Evolutionary conservation across 2,113 vertebrate species (phyloP).

Genomic region (Geococcyx californianus): DNA sequence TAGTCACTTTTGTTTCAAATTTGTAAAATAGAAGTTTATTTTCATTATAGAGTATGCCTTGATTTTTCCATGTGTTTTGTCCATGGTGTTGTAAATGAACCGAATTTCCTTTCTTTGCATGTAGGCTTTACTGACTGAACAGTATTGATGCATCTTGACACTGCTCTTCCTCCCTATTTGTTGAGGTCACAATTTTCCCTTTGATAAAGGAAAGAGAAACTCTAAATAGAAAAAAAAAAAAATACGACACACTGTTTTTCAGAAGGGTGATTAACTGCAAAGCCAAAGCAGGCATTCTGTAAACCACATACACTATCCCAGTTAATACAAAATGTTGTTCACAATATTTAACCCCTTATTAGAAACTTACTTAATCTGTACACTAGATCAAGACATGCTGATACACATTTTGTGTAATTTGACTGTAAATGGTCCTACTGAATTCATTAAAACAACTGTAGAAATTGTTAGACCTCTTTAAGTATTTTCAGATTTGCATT

Average conservation of each 20-base stretch:
- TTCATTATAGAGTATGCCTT: not conserved
- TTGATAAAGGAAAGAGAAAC: not conserved
- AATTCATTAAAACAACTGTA: not conserved
- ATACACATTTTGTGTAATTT: accelerated
- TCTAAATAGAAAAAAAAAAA: not conserved
- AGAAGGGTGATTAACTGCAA: not conserved
- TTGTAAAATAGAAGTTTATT: not conserved
- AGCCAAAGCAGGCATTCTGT: not conserved
- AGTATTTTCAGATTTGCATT: not conserved
- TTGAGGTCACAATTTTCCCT: not conserved
- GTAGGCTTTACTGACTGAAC: not conserved
- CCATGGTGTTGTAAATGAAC: not conserved
- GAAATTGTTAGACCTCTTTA: not conserved
- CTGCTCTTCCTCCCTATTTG: not conserved
- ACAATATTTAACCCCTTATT: not conserved
- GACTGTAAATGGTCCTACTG: not conserved
- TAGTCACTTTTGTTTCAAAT: not conserved
- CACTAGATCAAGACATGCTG: not conserved
- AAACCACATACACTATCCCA: not conserved
- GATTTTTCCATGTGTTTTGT: not conserved
- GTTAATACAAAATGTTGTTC: not conserved
- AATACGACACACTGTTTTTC: not conserved
- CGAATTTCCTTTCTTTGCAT: not conserved
- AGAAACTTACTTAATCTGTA: not conserved
- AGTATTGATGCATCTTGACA: not conserved